phyloP scores from a whole-genome alignment of 2,113 vertebrate genomes.

The Paracanthobrama guichenoti region DNA sequence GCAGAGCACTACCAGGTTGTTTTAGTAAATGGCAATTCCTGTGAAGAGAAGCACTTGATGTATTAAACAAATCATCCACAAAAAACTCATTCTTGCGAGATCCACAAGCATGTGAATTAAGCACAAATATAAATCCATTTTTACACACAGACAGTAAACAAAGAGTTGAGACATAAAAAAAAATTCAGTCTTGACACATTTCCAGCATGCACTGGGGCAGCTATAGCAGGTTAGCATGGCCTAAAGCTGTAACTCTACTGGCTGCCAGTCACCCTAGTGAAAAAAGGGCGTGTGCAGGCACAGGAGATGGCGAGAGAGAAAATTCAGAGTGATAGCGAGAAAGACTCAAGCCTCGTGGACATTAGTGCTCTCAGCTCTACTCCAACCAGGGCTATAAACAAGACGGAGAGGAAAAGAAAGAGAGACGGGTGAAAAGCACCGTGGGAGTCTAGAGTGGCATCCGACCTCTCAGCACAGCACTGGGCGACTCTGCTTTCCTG shows the following conservation, averaged over 20 bases:
- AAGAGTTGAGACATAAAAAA: not conserved
- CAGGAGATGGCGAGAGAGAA: slow-evolving; percentile 3
- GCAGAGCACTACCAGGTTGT: not conserved
- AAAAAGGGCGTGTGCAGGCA: slow-evolving; percentile 12
- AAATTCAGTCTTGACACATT: slow-evolving; percentile 12
- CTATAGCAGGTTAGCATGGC: slow-evolving; percentile 50
- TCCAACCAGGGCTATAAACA: slow-evolving; percentile 37
- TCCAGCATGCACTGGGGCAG: slow-evolving; percentile 47
- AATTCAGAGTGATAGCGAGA: not conserved
- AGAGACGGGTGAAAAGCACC: slow-evolving; percentile 18
- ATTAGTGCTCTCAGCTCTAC: slow-evolving; percentile 51
- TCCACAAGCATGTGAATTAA: not conserved
- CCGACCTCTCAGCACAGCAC: slow-evolving; percentile 43
- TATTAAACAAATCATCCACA: not conserved
- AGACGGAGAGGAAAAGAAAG: slow-evolving; percentile 1
- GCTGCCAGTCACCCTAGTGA: slow-evolving; percentile 47
- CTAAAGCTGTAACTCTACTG: slow-evolving; percentile 36
- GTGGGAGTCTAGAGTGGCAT: slow-evolving; percentile 43
- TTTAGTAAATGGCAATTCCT: not conserved
- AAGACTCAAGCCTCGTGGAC: slow-evolving; percentile 22
- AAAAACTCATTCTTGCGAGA: not conserved
- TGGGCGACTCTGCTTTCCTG: slow-evolving; percentile 57
- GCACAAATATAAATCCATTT: not conserved
- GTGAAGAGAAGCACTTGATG: not conserved
- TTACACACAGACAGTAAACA: not conserved